These are phyloP conservation scores for Malurus leucopterus DNA, from an alignment of 2,797 vertebrate genomes.

Conservation along the genomic window DNA sequence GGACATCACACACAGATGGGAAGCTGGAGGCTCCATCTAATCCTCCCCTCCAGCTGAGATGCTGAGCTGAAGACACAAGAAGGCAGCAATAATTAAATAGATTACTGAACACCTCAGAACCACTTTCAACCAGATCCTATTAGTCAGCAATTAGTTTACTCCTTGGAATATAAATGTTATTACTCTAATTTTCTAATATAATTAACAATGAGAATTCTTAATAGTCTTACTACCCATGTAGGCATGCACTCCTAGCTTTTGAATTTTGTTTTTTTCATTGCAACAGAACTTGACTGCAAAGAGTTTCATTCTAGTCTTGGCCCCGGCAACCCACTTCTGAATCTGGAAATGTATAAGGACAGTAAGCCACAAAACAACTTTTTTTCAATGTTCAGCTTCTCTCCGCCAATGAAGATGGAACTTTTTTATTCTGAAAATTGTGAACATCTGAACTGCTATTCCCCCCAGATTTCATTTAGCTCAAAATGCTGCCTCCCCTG, in stretches of 20 bases:
- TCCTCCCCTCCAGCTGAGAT: background rate
- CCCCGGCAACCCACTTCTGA: background rate
- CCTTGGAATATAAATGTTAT: background rate
- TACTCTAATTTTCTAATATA: background rate
- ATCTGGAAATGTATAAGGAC: background rate
- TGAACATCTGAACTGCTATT: constrained; percentile 3
- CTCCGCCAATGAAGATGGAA: background rate
- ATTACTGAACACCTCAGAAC: background rate
- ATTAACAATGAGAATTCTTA: background rate
- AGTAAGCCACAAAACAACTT: background rate
- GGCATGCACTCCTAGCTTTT: background rate
- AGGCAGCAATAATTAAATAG: background rate
- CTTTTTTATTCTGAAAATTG: background rate
- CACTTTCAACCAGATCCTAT: background rate
- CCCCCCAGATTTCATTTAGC: background rate
- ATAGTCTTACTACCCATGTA: background rate
- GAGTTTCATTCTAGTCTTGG: background rate
- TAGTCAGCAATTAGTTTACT: background rate
- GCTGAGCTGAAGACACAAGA: background rate
- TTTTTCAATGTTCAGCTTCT: background rate
- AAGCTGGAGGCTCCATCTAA: background rate
- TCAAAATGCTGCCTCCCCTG: background rate
- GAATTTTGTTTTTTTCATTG: background rate
- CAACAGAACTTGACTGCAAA: background rate
- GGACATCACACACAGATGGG: background rate